Evolutionary conservation across 2,113 vertebrate species (phyloP), one percentile per base, ranked within the genome.

Genomic region (Gopherus flavomarginatus): DNA sequence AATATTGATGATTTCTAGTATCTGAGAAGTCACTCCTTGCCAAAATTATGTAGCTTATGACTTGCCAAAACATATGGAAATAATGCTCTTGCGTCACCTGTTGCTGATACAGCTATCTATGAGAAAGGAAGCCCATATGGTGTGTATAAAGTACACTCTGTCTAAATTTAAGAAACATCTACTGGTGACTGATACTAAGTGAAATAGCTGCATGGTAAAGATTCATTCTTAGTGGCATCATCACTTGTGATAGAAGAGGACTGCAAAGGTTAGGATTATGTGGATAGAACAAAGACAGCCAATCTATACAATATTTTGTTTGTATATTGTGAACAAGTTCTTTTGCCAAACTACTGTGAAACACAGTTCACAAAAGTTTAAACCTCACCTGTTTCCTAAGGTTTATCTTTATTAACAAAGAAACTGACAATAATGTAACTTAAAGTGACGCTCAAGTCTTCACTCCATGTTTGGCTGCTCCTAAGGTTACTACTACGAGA

Each of bases 21-120:
- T 77, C 21, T 44, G n/a, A 44, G 72, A 84, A 82, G 59, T 82
- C 72, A 90, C 24, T 93, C 88, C 38, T 42, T 94, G 85, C 80
- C 83, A 80, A 93, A 94, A 89, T 72, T 35, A 59, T 72, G 83
- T 84, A 59, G 29, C 29, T 54, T 50, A 59, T 13, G 17, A 52
- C 77, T 96, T 87, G 49, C 14, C 21, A 42, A 85, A 92, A 81
- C 86, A 12, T 42, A 80, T 56, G 54, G 8, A 31, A 16, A 80
- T 29, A 49, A 10, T 94, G 90, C 85, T 49, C 42, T 81, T 49
- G n/a, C 3, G 9, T 88, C 85, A 82, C 83, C 82, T 29, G 19
- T 31, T 82, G 87, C 29, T 85, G 69, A 38, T n/a, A n/a, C 54
- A 89, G 44, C 62, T 83, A 22, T 89, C n/a, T 38, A 13, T 4